Percentiles rank a stretch among this genome's conserved stretches.
phyloP scores from a whole-genome alignment of 2,113 vertebrate species.

The Tyto alba region DNA sequence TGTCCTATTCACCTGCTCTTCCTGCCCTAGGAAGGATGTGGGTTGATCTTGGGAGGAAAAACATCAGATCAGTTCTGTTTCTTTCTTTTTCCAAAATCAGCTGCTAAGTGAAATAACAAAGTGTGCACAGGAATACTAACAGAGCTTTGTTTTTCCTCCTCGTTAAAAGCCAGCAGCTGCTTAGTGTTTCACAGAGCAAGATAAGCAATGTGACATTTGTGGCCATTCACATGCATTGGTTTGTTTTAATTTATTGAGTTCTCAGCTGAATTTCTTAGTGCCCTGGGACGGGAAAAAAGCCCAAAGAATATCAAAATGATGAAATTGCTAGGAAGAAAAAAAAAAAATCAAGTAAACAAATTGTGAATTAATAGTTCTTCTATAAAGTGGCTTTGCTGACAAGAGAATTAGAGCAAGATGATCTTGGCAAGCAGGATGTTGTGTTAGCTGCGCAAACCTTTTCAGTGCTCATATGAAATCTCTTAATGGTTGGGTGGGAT shows the following conservation, averaged over 20 bases:
- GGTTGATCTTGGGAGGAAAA: slow-evolving; percentile 60
- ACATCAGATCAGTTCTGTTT: slow-evolving; percentile 52
- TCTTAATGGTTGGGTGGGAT: slow-evolving; percentile 25
- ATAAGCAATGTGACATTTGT: slow-evolving; percentile 60
- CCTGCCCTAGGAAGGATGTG: slow-evolving; percentile 72
- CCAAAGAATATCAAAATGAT: neutral
- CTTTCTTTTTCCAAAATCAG: slow-evolving; percentile 62
- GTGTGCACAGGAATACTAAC: slow-evolving; percentile 27
- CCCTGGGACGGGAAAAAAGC: neutral
- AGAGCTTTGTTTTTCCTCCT: slow-evolving; percentile 28
- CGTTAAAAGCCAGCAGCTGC: slow-evolving; percentile 47
- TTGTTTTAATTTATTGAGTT: slow-evolving; percentile 34
- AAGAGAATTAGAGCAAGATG: slow-evolving; percentile 56
- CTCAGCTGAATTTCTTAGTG: neutral
- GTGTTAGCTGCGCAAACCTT: slow-evolving; percentile 59
- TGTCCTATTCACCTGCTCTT: slow-evolving; percentile 74
- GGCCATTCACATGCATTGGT: slow-evolving; percentile 33
- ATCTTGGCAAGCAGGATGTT: slow-evolving; percentile 63
- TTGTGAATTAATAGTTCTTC: slow-evolving; percentile 18
- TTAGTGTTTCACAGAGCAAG: slow-evolving; percentile 19
- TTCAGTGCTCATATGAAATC: slow-evolving; percentile 10
- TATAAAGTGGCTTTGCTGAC: slow-evolving; percentile 50
- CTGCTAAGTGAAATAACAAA: slow-evolving; percentile 60
- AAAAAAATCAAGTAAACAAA: slow-evolving; percentile 38
- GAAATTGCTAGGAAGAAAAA: neutral